Percentiles rank a stretch among this genome's conserved stretches.
Evolutionary conservation across 2,888 invertebrate species (phyloP).

Genomic region (Ormyrus labotus): DNA sequence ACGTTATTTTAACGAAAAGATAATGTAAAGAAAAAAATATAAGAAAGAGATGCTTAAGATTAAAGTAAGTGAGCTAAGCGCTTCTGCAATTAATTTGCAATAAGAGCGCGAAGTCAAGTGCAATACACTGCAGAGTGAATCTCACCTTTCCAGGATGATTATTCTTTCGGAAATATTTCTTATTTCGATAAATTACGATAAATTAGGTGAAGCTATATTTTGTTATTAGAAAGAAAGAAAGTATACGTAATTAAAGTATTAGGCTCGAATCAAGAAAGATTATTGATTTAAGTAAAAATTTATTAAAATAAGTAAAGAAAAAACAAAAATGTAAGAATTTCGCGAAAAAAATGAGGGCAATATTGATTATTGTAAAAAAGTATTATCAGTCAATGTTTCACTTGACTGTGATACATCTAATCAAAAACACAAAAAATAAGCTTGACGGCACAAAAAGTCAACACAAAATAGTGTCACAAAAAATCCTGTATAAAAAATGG

Average conservation of each 20-base stretch:
- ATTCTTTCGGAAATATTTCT: conserved; percentile 55
- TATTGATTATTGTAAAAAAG: neutral
- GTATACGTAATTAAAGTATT: conserved; percentile 8
- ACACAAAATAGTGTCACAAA: conserved; percentile 11
- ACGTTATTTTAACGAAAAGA: conserved; percentile 23
- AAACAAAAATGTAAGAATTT: neutral
- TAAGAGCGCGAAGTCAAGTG: conserved; percentile 64
- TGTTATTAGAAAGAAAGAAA: conserved; percentile 18
- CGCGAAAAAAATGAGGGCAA: conserved; percentile 16
- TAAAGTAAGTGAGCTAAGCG: conserved; percentile 67
- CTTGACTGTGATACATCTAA: conserved; percentile 9
- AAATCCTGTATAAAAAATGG: conserved; percentile 33
- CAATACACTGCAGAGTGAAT: conserved; percentile 65
- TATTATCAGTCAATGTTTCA: neutral
- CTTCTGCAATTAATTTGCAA: conserved; percentile 63
- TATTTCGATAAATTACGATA: conserved; percentile 12
- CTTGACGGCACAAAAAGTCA: conserved; percentile 25
- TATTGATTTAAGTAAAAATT: neutral
- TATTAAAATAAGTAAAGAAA: neutral
- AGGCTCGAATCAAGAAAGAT: neutral
- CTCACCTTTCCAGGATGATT: conserved; percentile 69
- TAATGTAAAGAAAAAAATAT: conserved; percentile 57
- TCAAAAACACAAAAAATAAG: conserved; percentile 34
- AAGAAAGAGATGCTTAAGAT: conserved; percentile 53
- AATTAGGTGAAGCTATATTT: neutral